Conservation (phyloP, 2,888 invertebrate species). For the Eucriotettix oculatus region DNA sequence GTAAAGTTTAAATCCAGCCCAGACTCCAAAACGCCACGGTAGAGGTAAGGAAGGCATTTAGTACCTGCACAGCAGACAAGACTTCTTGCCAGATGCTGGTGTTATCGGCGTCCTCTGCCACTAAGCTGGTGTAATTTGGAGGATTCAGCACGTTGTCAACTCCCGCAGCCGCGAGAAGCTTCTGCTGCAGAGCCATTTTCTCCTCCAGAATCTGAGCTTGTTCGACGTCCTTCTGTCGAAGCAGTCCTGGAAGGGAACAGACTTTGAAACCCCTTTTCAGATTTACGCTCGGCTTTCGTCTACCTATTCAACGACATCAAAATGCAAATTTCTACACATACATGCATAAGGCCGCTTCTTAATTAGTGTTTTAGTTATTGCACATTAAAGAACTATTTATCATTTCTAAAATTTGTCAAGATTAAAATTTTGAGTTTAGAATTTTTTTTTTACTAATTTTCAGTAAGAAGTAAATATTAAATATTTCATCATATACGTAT, state of each 20-base stretch:
- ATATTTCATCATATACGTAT: no score
- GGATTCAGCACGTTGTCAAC: constrained; percentile 35
- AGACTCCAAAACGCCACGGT: no score
- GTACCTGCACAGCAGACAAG: constrained; percentile 52
- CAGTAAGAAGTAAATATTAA: no score
- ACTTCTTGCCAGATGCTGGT: constrained; percentile 68
- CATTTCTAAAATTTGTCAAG: no score
- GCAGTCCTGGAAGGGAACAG: constrained; percentile 40
- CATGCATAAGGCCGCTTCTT: background rate
- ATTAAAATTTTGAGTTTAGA: no score
- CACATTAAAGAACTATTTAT: background rate
- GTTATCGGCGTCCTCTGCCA: constrained; percentile 56
- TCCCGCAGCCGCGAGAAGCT: constrained; percentile 51
- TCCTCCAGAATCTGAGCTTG: constrained; percentile 75
- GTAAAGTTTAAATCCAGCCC: no score
- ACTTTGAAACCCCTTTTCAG: no score
- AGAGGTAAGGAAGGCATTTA: no score
- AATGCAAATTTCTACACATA: background rate
- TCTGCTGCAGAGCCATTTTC: constrained; percentile 71
- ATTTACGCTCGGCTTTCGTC: no score
- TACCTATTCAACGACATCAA: background rate
- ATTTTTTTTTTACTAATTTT: no score
- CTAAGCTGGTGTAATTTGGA: constrained; percentile 59
- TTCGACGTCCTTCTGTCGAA: constrained; percentile 75
- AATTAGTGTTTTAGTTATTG: background rate